phyloP scores from a whole-genome alignment of 2,888 invertebrate species.

The Amblyjoppa fuscipennis region DNA sequence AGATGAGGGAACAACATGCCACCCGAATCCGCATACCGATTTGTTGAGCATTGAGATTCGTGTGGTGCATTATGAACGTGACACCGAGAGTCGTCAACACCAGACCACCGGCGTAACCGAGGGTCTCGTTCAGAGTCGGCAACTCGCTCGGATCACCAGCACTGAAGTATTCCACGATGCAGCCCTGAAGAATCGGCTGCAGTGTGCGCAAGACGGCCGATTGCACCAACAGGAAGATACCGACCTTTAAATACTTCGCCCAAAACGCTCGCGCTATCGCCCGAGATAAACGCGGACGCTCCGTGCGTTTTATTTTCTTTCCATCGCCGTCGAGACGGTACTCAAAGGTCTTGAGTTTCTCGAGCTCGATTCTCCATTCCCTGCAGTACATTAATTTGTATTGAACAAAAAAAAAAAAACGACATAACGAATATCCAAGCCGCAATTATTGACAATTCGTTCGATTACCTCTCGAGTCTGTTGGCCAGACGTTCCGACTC shows the following conservation, averaged over 20 bases:
- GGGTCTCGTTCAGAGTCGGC: constrained; percentile 81
- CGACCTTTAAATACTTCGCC: constrained; percentile 71
- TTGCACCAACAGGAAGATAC: constrained; percentile 67
- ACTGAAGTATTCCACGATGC: constrained; percentile 78
- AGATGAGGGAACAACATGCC: constrained; percentile 89
- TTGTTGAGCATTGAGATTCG: constrained; percentile 81
- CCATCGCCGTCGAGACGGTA: constrained; percentile 62
- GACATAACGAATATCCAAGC: too few relatives aligned
- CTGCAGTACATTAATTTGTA: constrained; percentile 72
- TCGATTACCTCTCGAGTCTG: constrained; percentile 78
- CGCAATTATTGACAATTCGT: background rate
- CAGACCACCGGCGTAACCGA: constrained; percentile 77
- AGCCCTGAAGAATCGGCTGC: constrained; percentile 77
- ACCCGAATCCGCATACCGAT: constrained; percentile 89
- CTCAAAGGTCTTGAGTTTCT: constrained; percentile 72
- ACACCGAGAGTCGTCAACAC: constrained; percentile 82
- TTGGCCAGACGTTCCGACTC: constrained; percentile 80
- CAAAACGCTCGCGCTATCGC: constrained; percentile 85
- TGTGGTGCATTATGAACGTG: constrained; percentile 84
- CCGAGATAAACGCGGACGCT: constrained; percentile 83
- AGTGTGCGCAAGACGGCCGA: constrained; percentile 56
- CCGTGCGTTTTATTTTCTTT: constrained; percentile 58
- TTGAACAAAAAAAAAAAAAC: background rate
- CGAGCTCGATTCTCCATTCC: constrained; percentile 84
- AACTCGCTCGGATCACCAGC: background rate